Conservation (phyloP, 2,888 invertebrate genomes). For the Athalia cordata region DNA sequence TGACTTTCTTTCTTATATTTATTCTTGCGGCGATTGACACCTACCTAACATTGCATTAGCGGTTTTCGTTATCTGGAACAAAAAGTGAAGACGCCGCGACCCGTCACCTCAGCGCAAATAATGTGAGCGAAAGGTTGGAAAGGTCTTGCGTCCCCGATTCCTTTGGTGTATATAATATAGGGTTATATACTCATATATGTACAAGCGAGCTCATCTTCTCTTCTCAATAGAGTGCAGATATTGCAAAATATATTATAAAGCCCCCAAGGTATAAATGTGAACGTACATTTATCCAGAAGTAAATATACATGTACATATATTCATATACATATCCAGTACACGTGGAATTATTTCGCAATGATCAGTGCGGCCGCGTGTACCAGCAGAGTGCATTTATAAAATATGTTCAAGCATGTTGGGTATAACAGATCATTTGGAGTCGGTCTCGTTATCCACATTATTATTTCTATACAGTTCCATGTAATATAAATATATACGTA, state of each 20-base stretch:
- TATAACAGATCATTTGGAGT: not conserved
- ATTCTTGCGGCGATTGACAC: too few relatives aligned
- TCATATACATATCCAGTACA: too few relatives aligned
- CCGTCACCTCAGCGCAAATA: not conserved
- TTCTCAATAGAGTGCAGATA: not conserved
- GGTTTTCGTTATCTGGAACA: too few relatives aligned
- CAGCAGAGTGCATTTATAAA: not conserved
- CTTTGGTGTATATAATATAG: too few relatives aligned
- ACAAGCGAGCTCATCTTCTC: slow-evolving; percentile 21
- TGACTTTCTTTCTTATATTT: too few relatives aligned
- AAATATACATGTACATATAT: not conserved
- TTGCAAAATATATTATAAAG: slow-evolving; percentile 12
- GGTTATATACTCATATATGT: not conserved
- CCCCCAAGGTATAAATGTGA: not conserved
- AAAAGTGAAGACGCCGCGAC: too few relatives aligned
- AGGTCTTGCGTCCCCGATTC: slow-evolving; percentile 18
- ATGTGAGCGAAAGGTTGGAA: slow-evolving; percentile 16
- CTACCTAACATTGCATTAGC: too few relatives aligned
- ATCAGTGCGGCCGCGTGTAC: not conserved
- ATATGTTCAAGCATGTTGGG: not conserved
- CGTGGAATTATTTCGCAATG: slow-evolving; percentile 19
- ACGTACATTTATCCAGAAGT: not conserved
- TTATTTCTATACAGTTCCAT: too few relatives aligned
- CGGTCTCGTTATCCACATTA: slow-evolving; percentile 1
- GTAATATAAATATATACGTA: too few relatives aligned